Conservation (phyloP, 2,888 invertebrate species). For the Emmelina monodactyla region DNA sequence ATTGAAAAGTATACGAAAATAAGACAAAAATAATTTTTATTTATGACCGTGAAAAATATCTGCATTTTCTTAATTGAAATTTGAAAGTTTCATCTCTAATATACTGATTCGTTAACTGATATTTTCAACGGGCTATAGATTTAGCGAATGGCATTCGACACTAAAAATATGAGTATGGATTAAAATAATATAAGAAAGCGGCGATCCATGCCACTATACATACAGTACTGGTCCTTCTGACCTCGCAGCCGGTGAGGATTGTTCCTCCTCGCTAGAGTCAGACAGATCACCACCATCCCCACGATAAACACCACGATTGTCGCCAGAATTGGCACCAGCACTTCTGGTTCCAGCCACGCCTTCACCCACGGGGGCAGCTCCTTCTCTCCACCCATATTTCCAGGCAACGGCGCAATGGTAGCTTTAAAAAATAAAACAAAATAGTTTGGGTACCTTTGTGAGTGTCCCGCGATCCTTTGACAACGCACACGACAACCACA, state of each 20-base stretch:
- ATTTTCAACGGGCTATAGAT: too few species aligned
- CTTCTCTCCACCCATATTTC: slow-evolving; percentile 61
- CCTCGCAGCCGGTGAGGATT: slow-evolving; percentile 84
- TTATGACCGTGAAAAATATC: too few species aligned
- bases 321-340: slow-evolving; percentile 88
- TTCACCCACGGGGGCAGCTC: slow-evolving; percentile 78
- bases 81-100: too few species aligned
- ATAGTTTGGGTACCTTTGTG: slow-evolving; percentile 75
- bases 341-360: slow-evolving; percentile 88
- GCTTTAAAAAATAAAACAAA: slow-evolving; percentile 56
- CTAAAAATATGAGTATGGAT: slow-evolving; percentile 8
- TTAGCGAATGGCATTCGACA: background rate
- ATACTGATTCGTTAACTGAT: too few species aligned
- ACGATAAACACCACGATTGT: slow-evolving; percentile 90
- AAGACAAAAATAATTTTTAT: too few species aligned
- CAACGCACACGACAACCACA: slow-evolving; percentile 91
- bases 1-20: too few species aligned
- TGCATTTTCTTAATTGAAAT: too few species aligned
- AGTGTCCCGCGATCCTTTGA: slow-evolving; percentile 82
- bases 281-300: slow-evolving; percentile 89
- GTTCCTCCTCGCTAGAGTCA: slow-evolving; percentile 84
- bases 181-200: slow-evolving; percentile 29
- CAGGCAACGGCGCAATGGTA: slow-evolving; percentile 81
- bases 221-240: slow-evolving; percentile 79
- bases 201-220: slow-evolving; percentile 64